These are phyloP conservation scores for Asteroscopus sphinx DNA, from an alignment of 2,888 invertebrate genomes.

Conservation along the genomic window DNA sequence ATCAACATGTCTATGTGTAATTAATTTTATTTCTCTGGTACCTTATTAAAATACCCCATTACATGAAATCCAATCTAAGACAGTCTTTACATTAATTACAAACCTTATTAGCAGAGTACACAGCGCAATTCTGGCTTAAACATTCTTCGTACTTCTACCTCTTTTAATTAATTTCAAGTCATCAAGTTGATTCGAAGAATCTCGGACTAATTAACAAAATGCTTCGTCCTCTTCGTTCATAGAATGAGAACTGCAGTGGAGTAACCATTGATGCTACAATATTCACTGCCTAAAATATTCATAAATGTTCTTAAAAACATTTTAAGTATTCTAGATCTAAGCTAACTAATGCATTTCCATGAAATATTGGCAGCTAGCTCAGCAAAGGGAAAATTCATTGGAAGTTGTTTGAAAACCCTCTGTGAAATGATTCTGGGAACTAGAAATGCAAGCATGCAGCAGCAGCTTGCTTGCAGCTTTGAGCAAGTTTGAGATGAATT, in stretches of 20 bases:
- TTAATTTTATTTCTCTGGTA: no score
- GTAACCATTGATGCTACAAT: conserved; percentile 1
- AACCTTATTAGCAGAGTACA: conserved; percentile 19
- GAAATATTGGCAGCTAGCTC: conserved; percentile 17
- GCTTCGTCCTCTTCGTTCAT: not conserved
- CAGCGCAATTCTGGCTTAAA: conserved; percentile 4
- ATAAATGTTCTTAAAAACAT: conserved; percentile 11
- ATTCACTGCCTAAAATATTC: conserved; percentile 18
- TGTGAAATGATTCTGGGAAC: conserved; percentile 9
- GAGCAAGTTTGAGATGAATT: conserved; percentile 14
- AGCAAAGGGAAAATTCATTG: conserved; percentile 9
- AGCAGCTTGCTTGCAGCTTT: no score
- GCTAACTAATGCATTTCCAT: conserved; percentile 18
- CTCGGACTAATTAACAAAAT: not conserved
- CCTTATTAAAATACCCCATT: no score
- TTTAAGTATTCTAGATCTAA: conserved; percentile 14
- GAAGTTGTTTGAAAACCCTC: conserved; percentile 15
- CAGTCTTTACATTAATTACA: conserved; percentile 5
- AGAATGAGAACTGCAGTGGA: not conserved
- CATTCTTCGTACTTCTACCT: not conserved
- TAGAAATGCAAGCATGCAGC: conserved; percentile 13
- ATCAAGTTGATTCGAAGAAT: conserved; percentile 1
- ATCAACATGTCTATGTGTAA: no score
- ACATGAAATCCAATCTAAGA: not conserved
- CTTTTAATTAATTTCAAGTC: conserved; percentile 1